These are phyloP conservation scores for Montipora foliosa DNA, from an alignment of 64 coral and sea anemone species.

Conservation along the genomic window DNA sequence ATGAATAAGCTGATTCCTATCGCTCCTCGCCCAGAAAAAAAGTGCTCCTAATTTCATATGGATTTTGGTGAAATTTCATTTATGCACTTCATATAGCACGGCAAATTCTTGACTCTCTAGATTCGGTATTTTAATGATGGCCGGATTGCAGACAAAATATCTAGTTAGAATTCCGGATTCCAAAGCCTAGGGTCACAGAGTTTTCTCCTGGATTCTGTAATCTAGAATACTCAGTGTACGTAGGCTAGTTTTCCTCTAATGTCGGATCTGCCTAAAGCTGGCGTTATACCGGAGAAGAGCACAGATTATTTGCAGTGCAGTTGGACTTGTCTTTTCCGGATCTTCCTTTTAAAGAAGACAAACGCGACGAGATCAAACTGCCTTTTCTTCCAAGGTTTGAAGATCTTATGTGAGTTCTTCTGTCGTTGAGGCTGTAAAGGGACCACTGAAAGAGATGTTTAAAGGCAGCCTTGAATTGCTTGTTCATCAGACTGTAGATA, in stretches of 20 bases:
- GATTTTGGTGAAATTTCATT: not conserved
- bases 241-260: not conserved
- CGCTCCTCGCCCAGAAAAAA: not conserved
- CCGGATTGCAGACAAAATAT: too few relatives aligned
- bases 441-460: conserved; percentile 29
- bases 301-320: not conserved
- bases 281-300: not conserved
- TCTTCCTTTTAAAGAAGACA: not conserved
- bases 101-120: too few relatives aligned
- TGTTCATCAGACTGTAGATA: conserved; percentile 74
- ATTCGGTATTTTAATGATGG: too few relatives aligned
- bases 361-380: not conserved
- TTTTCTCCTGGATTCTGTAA: too few relatives aligned
- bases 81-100: too few relatives aligned
- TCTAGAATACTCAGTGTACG: too few relatives aligned
- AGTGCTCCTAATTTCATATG: not conserved
- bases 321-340: not conserved
- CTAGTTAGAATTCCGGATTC: too few relatives aligned
- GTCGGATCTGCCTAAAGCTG: not conserved
- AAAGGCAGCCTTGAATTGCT: conserved; percentile 77
- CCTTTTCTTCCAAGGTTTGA: not conserved
- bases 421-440: not conserved
- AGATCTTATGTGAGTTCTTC: not conserved
- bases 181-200: too few relatives aligned
- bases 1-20: not conserved